Evolutionary conservation across 2,797 vertebrate genomes (phyloP).

Genomic region (Adelosebastes latens): DNA sequence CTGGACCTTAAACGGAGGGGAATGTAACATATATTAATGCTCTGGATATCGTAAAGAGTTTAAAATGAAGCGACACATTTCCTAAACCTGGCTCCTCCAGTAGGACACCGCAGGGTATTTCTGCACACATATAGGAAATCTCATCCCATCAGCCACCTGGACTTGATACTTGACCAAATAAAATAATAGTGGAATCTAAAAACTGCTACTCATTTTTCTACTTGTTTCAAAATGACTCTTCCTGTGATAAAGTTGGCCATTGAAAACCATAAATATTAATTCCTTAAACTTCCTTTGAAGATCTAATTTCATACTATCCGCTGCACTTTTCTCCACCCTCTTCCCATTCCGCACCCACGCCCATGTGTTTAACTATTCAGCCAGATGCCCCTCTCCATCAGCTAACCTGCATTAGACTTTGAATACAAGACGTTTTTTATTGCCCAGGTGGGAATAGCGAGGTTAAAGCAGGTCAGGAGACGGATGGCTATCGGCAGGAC

Average conservation of each 20-base stretch:
- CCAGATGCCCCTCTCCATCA: slow-evolving; percentile 50
- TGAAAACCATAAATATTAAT: slow-evolving; percentile 71
- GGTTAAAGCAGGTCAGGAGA: slow-evolving; percentile 66
- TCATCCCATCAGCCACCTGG: slow-evolving; percentile 63
- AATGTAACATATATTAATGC: too few species aligned
- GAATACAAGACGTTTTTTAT: slow-evolving; percentile 58
- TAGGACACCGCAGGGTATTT: slow-evolving; percentile 33
- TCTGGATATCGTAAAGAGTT: too few species aligned
- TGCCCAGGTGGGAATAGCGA: slow-evolving; percentile 66
- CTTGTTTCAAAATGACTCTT: slow-evolving; percentile 39
- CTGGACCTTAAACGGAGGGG: too few species aligned
- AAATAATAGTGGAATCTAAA: slow-evolving; percentile 51
- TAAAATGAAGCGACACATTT: slow-evolving; percentile 12
- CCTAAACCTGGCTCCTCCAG: slow-evolving; percentile 17
- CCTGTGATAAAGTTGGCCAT: slow-evolving; percentile 38
- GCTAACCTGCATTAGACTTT: slow-evolving; percentile 50
- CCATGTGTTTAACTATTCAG: slow-evolving; percentile 74
- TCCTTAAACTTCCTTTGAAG: slow-evolving; percentile 69
- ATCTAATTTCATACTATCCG: slow-evolving; percentile 62
- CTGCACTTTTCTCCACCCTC: slow-evolving; percentile 42
- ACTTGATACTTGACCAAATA: slow-evolving; percentile 50
- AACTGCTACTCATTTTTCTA: slow-evolving; percentile 27
- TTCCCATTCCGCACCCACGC: slow-evolving; percentile 45
- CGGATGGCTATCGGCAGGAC: slow-evolving; percentile 45
- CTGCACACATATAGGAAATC: slow-evolving; percentile 57